Evolutionary conservation across 2,113 vertebrate genomes (phyloP), one percentile per base, ranked within the genome.

Genomic region (Vulpes lagopus): DNA sequence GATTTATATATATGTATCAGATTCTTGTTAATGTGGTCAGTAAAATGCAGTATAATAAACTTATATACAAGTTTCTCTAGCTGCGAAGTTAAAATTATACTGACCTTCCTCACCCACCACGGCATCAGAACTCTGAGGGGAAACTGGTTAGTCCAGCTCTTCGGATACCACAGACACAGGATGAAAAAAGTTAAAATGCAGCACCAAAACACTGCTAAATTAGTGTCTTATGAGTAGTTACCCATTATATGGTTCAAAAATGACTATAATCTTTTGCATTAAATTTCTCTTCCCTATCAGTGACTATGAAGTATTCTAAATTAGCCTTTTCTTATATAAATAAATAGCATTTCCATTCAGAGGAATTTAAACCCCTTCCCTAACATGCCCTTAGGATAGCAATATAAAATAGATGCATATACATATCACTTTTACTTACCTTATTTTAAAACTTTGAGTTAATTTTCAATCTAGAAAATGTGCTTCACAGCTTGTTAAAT

Each of bases 321-420:
- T 27, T 74, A 91, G 30, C 8, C 3, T 87, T 95, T 89, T 73
- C 14, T 71, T 71, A 93, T 23, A 74, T 81, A 96, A 93, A 74
- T 81, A 97, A 93, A 43, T 14, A 92, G 14, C 14, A 90, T 85
- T 97, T 92, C 74, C 92, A 43, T 73, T 90, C 25, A 92, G 12
- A 94, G 11, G 2, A 49, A 55, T 79, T 91, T 51, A 35, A 74
- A 92, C 23, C 7, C 86, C 82, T 91, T 59, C 32, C 35, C 38
- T 78, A 22, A 81, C 32, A 59, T 57, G 9, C 30, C 51, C 27
- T 95, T 19, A 55, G 32, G 51, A 59, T 38, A 76, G 78, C 62
- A 96, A 74, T 53, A 88, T 71, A 88, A 97, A 89, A 69, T 57
- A 53, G 27, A 15, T 67, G 10, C 8, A 79, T n/a, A 86, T 3